Percentiles rank a stretch among this genome's conserved stretches.
Evolutionary conservation across 2,888 invertebrate species (phyloP).

Genomic region (Dyspetes luteomarginatus): DNA sequence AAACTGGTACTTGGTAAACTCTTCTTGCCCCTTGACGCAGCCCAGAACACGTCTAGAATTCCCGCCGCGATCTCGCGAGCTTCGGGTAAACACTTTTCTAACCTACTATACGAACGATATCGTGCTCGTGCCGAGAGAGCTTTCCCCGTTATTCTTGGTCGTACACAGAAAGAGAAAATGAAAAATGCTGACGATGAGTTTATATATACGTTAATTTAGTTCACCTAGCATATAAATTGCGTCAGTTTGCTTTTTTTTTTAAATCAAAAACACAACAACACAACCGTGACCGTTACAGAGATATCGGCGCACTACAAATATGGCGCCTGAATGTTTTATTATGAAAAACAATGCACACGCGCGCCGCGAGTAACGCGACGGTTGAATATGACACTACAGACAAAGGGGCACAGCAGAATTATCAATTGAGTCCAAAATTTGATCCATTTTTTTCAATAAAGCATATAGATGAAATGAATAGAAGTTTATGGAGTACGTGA

Average conservation of each 20-base stretch:
- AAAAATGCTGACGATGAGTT: neutral
- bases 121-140: neutral
- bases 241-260: neutral
- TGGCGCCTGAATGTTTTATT: too few relatives aligned
- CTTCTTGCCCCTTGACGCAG: constrained; percentile 72
- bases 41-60: constrained; percentile 74
- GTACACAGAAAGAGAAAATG: neutral
- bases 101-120: constrained; percentile 46
- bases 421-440: too few relatives aligned
- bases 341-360: neutral
- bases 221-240: neutral
- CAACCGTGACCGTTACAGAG: neutral
- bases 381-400: neutral
- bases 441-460: constrained; percentile 1
- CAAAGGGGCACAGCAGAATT: neutral
- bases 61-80: constrained; percentile 49
- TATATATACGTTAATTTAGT: neutral
- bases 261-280: neutral
- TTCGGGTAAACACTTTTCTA: constrained; percentile 74
- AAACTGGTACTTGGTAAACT: constrained; percentile 71
- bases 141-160: constrained; percentile 72
- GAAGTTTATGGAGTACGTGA: neutral
- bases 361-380: neutral
- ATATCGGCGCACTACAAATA: neutral
- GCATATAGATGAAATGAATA: neutral